A percentile compares a stretch with the other conserved stretches of the same genome.
phyloP scores from a whole-genome alignment of 2,797 vertebrate genomes.

The Rhinophrynus dorsalis region DNA sequence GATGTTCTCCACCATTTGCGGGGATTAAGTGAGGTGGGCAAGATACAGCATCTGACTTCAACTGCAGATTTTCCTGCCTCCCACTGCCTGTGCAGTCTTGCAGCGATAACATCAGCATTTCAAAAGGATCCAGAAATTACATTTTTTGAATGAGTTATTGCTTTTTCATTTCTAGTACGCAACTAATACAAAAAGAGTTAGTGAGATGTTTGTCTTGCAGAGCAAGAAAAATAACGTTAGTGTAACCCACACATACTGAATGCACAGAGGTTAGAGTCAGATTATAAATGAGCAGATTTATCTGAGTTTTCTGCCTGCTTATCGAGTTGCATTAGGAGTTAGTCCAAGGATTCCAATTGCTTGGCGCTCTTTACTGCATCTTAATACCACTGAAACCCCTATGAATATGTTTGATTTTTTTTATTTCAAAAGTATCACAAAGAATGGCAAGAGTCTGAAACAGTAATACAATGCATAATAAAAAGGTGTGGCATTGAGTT shows the following conservation, averaged over 20 bases:
- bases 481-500: no score
- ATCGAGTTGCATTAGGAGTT: constrained; percentile 10
- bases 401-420: constrained; percentile 6
- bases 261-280: background rate
- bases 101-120: constrained; percentile 32
- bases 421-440: background rate
- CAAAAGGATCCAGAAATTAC: constrained; percentile 26
- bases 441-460: background rate
- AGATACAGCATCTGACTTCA: constrained; percentile 28
- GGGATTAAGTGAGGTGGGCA: constrained; percentile 41
- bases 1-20: constrained; percentile 29
- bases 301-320: constrained; percentile 9
- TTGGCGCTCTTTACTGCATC: constrained; percentile 12
- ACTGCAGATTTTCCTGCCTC: constrained; percentile 14
- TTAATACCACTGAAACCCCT: constrained; percentile 1
- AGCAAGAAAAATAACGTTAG: background rate
- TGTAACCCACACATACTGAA: constrained; percentile 4
- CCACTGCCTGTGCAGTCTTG: constrained; percentile 4
- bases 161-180: constrained; percentile 13
- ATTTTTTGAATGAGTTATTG: constrained; percentile 29
- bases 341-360: constrained; percentile 12
- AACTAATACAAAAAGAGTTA: constrained; percentile 21
- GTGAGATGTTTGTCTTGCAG: constrained; percentile 25
- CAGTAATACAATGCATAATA: no score
- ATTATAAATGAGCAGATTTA: constrained; percentile 28